Percentiles rank a stretch among this genome's conserved stretches.
Evolutionary conservation across 2,888 invertebrate genomes (phyloP).

Genomic region (Fragum sueziense): DNA sequence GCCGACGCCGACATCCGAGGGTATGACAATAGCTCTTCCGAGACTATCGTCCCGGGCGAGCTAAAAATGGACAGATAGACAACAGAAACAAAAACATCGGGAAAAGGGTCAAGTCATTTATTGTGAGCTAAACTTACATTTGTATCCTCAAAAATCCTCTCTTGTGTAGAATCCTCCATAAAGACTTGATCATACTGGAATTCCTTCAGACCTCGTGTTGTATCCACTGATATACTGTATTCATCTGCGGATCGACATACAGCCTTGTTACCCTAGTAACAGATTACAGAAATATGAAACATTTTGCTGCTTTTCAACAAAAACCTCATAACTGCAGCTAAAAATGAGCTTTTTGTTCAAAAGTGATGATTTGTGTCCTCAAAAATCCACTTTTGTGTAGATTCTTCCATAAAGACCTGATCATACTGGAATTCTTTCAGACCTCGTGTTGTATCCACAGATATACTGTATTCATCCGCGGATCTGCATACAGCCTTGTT

Average conservation of each 20-base stretch:
- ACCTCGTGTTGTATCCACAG: slow-evolving; percentile 80
- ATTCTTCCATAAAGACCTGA: slow-evolving; percentile 80
- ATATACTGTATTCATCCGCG: slow-evolving; percentile 79
- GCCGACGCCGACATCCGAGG: too few species aligned
- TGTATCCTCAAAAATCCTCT: slow-evolving; percentile 81
- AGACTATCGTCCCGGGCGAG: too few species aligned
- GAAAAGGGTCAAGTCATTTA: too few species aligned
- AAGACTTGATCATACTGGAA: slow-evolving; percentile 83
- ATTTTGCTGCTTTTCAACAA: too few species aligned
- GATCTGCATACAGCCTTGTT: slow-evolving; percentile 76
- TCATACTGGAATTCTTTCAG: slow-evolving; percentile 82
- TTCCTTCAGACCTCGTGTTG: slow-evolving; percentile 81
- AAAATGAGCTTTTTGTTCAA: too few species aligned
- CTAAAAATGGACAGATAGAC: too few species aligned
- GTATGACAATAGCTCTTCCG: too few species aligned
- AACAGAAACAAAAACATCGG: too few species aligned
- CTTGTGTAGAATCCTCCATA: slow-evolving; percentile 80
- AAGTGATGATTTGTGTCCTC: slow-evolving; percentile 83
- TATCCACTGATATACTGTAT: slow-evolving; percentile 78
- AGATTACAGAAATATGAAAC: too few species aligned
- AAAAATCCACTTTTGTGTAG: slow-evolving; percentile 79
- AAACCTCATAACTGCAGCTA: too few species aligned
- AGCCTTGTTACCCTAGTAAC: slow-evolving; percentile 74
- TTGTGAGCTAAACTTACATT: slow-evolving; percentile 81
- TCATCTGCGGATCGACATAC: slow-evolving; percentile 79